phyloP scores from a whole-genome alignment of 2,797 vertebrate genomes.

The Petrocephalus schoutedeni region DNA sequence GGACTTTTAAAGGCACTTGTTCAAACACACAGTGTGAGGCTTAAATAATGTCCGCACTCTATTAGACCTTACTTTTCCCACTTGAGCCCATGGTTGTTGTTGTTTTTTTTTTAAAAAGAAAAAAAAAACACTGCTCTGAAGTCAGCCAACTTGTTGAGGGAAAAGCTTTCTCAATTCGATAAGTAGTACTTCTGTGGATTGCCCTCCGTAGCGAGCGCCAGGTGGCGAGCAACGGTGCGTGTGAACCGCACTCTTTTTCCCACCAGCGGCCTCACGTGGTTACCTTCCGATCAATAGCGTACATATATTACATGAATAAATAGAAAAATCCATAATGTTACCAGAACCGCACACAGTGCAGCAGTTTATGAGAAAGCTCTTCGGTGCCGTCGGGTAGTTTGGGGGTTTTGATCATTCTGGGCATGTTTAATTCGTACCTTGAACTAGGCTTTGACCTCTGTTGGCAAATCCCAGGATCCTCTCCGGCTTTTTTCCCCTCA shows the following conservation, averaged over 20 bases:
- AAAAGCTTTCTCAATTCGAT: slow-evolving; percentile 22
- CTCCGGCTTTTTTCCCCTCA: neutral
- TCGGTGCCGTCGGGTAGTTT: neutral
- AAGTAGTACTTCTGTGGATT: slow-evolving; percentile 20
- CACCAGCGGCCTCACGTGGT: neutral
- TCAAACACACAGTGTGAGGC: slow-evolving; percentile 31
- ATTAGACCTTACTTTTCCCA: slow-evolving; percentile 32
- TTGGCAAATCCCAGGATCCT: neutral
- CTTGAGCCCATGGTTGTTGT: slow-evolving; percentile 28
- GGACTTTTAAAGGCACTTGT: slow-evolving; percentile 5
- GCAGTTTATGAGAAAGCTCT: neutral
- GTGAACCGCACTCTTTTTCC: neutral
- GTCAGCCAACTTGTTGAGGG: slow-evolving; percentile 29
- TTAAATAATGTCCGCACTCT: slow-evolving; percentile 42
- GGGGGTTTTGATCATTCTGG: neutral
- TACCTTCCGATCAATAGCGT: neutral
- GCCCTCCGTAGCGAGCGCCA: neutral
- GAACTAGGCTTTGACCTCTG: neutral
- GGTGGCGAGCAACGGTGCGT: neutral
- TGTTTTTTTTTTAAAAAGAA: slow-evolving; percentile 27
- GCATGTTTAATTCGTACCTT: neutral
- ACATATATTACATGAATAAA: slow-evolving; percentile 13
- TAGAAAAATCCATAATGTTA: slow-evolving; percentile 6
- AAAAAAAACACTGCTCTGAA: slow-evolving; percentile 19
- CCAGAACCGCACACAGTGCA: neutral